phyloP scores from a whole-genome alignment of 2,113 vertebrate genomes.

The Phycodurus eques region DNA sequence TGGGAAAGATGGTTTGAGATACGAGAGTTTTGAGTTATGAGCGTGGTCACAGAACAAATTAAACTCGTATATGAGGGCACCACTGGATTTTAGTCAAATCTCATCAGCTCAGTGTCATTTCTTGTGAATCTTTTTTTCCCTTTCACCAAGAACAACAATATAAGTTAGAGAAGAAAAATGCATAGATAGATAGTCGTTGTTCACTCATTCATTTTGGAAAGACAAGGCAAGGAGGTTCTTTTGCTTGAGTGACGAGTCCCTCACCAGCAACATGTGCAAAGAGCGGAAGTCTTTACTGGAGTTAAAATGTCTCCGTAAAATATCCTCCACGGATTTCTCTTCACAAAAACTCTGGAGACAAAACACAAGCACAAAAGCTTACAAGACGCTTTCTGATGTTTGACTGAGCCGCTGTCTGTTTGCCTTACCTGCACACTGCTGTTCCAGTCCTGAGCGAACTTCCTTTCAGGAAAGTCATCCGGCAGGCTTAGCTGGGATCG shows the following conservation, averaged over 20 bases:
- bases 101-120: no score
- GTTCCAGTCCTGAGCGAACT: slow-evolving; percentile 85
- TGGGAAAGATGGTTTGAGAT: no score
- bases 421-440: slow-evolving; percentile 73
- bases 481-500: slow-evolving; percentile 80
- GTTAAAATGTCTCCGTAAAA: slow-evolving; percentile 81
- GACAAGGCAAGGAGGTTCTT: neutral
- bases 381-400: neutral
- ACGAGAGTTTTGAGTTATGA: no score
- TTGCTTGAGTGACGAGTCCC: neutral
- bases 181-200: no score
- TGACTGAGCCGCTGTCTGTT: neutral
- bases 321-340: slow-evolving; percentile 74
- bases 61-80: no score
- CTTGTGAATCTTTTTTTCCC: no score
- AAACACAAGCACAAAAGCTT: neutral
- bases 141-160: no score
- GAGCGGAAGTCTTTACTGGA: slow-evolving; percentile 83
- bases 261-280: slow-evolving; percentile 83
- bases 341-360: slow-evolving; percentile 75
- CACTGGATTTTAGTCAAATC: no score
- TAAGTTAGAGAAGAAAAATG: no score
- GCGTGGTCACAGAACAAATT: no score
- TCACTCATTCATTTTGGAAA: neutral
- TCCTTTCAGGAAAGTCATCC: slow-evolving; percentile 73